Percentiles rank a stretch among this genome's conserved stretches.
Conservation (phyloP, 2,888 invertebrate genomes). For the Catocala nupta region DNA sequence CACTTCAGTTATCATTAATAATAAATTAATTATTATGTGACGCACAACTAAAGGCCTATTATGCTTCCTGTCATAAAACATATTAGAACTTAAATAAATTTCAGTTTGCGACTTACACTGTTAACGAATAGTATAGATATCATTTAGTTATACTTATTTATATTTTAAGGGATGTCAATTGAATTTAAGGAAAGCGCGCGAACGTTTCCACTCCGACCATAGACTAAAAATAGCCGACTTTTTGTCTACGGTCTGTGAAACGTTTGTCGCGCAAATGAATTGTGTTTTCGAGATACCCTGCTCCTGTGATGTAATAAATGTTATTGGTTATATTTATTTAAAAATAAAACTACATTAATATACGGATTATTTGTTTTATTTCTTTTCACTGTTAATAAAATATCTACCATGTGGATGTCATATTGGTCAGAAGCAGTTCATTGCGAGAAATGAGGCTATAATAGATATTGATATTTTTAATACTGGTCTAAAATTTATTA, state of each 20-base stretch:
- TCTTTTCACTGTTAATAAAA: not conserved
- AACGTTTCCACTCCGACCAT: conserved; percentile 43
- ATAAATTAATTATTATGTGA: conserved; percentile 39
- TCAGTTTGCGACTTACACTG: conserved; percentile 57
- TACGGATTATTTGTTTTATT: conserved; percentile 60
- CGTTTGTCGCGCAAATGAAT: conserved; percentile 72
- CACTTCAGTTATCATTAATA: conserved; percentile 11
- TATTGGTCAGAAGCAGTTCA: not conserved
- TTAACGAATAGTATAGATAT: conserved; percentile 60
- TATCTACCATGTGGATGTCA: not conserved
- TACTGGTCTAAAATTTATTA: no score
- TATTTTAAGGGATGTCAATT: conserved; percentile 81
- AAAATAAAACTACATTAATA: conserved; percentile 86
- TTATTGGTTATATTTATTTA: conserved; percentile 88
- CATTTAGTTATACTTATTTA: conserved; percentile 75
- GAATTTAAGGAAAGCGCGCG: conserved; percentile 66
- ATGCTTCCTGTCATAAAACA: conserved; percentile 47
- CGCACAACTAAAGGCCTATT: conserved; percentile 59
- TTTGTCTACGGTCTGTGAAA: conserved; percentile 60
- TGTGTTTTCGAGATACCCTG: conserved; percentile 86
- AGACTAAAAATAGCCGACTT: conserved; percentile 46
- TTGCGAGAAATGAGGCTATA: no score
- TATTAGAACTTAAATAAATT: conserved; percentile 29
- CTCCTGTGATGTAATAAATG: conserved; percentile 88
- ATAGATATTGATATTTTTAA: no score